phyloP scores from a whole-genome alignment of 1,140 invertebrate species.

The Leptopilina boulardi region DNA sequence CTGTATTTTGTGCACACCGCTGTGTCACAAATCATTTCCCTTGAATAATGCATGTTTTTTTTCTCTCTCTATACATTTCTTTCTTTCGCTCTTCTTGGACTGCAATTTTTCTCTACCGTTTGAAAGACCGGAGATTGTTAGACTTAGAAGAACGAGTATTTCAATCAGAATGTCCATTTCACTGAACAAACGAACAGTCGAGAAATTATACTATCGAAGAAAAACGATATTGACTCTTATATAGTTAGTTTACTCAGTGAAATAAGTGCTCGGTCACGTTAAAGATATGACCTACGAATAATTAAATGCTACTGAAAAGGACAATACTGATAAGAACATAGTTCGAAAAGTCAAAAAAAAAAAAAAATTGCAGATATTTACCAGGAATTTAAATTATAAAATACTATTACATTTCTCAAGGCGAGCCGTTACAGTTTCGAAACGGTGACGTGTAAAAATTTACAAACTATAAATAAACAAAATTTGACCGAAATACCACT shows the following conservation, averaged over 20 bases:
- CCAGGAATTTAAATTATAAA: too few species aligned
- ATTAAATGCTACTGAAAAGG: not conserved
- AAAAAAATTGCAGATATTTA: not conserved
- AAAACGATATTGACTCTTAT: not conserved
- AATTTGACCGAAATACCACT: too few species aligned
- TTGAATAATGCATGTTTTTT: not conserved
- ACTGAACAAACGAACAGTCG: conserved; percentile 14
- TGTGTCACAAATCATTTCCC: not conserved
- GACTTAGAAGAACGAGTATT: conserved; percentile 20
- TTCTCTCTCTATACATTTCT: not conserved
- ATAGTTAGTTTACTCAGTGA: not conserved
- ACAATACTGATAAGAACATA: not conserved
- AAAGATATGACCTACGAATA: conserved; percentile 1
- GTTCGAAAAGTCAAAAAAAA: not conserved
- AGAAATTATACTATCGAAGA: conserved; percentile 2
- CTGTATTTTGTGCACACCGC: not conserved
- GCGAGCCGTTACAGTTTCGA: too few species aligned
- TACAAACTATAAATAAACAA: too few species aligned
- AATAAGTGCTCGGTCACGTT: conserved; percentile 1
- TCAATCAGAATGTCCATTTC: conserved; percentile 25
- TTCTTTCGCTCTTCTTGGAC: conserved; percentile 16
- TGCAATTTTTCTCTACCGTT: not conserved
- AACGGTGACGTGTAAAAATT: too few species aligned
- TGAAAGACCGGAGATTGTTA: not conserved
- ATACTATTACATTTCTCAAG: too few species aligned